Evolutionary conservation across 2,888 invertebrate species (phyloP), one percentile per base, ranked within the genome.

Genomic region (Callinectes sapidus): DNA sequence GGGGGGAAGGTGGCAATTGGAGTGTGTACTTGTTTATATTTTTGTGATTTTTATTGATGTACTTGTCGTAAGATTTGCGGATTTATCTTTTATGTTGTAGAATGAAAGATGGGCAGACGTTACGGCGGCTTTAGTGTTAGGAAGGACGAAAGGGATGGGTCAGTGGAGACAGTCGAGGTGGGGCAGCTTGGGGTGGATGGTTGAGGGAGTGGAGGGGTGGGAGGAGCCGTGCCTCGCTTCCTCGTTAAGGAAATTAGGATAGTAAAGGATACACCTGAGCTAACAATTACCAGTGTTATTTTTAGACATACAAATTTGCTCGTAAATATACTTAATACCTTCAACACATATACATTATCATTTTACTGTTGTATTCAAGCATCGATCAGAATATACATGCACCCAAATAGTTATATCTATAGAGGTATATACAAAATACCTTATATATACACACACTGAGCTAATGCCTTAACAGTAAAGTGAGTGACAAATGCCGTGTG

Each of bases 381-480:
- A 48, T 90, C 13, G 16, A 77, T 77, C 35, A 35, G 8, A 35
- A 90, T 39, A 77, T 90, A 39, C 71, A 81, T 90, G 28, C 71
- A 28, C 6, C 23, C 55, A 81, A 39, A 77, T 42, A 90, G 28
- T 28, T 42, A 61, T 28, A 42, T 86, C 13, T 10, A 28, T 71
- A 71, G 71, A 28, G 71, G 71, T 71, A 71, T 71, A 71, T 28
- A 71, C 71, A 71, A 71, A 71, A 71, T 28, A 71, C 28, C 28
- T 28, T 28, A 54, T 55, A 91, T 61, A 91, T 87, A 91, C 87
- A 35, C 85, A 87, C 85, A 35, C 55, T 86, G 86, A 91, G 54
- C n/a, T 32, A 91, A 81, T 16, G 10, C 14, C 32, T 35, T 54
- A 28, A 87, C 5, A 32, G 42, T 87, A 87, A 54, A 35, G 23